Evolutionary conservation across 2,888 invertebrate genomes (phyloP).

Genomic region (Archips crataeganus): DNA sequence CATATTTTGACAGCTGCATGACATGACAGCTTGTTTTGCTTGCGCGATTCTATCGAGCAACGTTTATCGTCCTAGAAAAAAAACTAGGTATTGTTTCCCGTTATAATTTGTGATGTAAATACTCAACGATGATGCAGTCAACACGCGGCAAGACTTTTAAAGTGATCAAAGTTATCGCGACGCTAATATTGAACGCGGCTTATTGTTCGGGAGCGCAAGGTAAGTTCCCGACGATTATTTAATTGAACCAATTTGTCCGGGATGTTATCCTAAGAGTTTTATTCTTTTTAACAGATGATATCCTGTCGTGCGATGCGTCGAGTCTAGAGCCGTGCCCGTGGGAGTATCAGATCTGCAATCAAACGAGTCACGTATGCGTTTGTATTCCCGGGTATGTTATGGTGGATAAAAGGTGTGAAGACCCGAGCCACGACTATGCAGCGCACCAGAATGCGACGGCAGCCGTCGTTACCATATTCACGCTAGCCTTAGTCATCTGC

Average conservation of each 20-base stretch:
- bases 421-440: slow-evolving; percentile 47
- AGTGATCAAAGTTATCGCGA: slow-evolving; percentile 63
- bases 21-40: slow-evolving; percentile 64
- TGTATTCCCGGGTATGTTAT: slow-evolving; percentile 64
- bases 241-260: slow-evolving; percentile 82
- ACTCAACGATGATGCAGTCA: slow-evolving; percentile 44
- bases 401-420: slow-evolving; percentile 63
- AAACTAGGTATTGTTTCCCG: slow-evolving; percentile 50
- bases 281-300: slow-evolving; percentile 83
- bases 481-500: slow-evolving; percentile 69
- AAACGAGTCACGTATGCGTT: slow-evolving; percentile 58
- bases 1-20: slow-evolving; percentile 40
- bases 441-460: slow-evolving; percentile 62
- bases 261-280: slow-evolving; percentile 66
- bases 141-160: slow-evolving; percentile 64
- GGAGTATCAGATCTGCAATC: slow-evolving; percentile 66
- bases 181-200: slow-evolving; percentile 68
- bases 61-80: slow-evolving; percentile 56
- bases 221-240: slow-evolving; percentile 82
- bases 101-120: slow-evolving; percentile 72
- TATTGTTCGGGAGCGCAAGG: slow-evolving; percentile 68
- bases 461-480: slow-evolving; percentile 70
- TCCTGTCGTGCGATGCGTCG: slow-evolving; percentile 77
- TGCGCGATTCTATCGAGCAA: slow-evolving; percentile 55
- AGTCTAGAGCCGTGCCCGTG: slow-evolving; percentile 61